Evolutionary conservation across 2,888 invertebrate species (phyloP), one percentile per base, ranked within the genome.

Genomic region (Rhaphigaster nebulosa): DNA sequence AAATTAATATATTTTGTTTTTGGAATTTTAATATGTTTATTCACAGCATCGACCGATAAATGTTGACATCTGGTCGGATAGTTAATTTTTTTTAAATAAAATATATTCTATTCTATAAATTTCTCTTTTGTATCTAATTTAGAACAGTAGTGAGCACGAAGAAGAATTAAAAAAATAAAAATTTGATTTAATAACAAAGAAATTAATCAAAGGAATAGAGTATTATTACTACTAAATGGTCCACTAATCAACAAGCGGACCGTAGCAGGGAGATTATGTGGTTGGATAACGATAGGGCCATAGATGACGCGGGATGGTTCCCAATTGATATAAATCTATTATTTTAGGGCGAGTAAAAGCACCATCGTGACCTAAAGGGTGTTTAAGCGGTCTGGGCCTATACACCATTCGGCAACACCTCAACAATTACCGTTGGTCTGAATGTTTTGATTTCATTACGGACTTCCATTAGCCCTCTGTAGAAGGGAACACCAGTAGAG

Each of bases 371-470:
- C 18, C 18, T 18, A 34, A 70, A 2, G 0, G 18, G 15, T 34
- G 70, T 5, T 4, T 0, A 23, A 29, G 0, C 70, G 12, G 2
- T 34, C 18, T 6, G 29, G 18, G 4, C 18, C 29, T n/a, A n/a
- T n/a, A n/a, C n/a, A n/a, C n/a, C n/a, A n/a, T n/a, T n/a, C n/a
- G 34, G 18, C 1, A n/a, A 34, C n/a, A 18, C 18, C 12, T n/a
- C 0, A 2, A 70, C 70, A 5, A 2, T 34, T 5, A 18, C 15
- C 29, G 29, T 18, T 18, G 29, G 70, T 34, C 10, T 29, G 18
- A 34, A 70, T 70, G 70, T 70, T 70, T 34, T 70, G 34, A 34
- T 70, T 70, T 18, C 70, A 70, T 70, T 65, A 65, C n/a, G n/a
- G 1, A 34, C 12, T 34, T 65, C 65, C 15, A 65, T 65, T 70